Percentiles rank a stretch among this genome's conserved stretches.
Conservation (phyloP, 2,888 invertebrate genomes). For the Agrochola litura region DNA sequence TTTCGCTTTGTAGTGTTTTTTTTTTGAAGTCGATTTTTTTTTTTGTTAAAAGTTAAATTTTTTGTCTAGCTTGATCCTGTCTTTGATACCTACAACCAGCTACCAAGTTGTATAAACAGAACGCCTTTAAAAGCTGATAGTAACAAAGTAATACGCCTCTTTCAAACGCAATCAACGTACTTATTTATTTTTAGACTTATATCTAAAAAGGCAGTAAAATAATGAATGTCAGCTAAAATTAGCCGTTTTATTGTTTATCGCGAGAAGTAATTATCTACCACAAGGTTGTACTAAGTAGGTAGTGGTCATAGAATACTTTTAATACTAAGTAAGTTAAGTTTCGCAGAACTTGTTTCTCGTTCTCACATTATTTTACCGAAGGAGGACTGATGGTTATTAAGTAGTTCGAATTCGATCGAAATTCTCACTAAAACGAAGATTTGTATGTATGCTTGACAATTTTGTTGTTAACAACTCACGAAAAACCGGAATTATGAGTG, state of each 20-base stretch:
- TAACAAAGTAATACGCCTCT: background rate
- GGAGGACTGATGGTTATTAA: conserved; percentile 52
- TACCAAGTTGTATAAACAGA: background rate
- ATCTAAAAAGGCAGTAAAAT: conserved; percentile 4
- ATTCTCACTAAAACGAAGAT: conserved; percentile 45
- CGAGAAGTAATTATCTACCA: conserved; percentile 54
- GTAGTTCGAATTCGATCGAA: conserved; percentile 32
- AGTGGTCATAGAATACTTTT: conserved; percentile 44
- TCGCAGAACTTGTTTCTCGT: conserved; percentile 37
- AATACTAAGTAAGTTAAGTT: conserved; percentile 19
- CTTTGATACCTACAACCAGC: background rate
- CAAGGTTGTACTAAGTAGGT: conserved; percentile 56
- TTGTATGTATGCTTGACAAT: conserved; percentile 48
- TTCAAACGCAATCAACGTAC: background rate
- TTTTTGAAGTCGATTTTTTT: no score
- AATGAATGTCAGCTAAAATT: conserved; percentile 41
- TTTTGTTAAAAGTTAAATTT: no score
- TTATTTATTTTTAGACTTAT: background rate
- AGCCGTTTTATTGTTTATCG: conserved; percentile 42
- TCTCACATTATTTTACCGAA: conserved; percentile 56
- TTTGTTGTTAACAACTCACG: conserved; percentile 45
- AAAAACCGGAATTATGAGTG: conserved; percentile 23
- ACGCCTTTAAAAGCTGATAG: background rate
- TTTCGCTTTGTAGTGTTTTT: no score
- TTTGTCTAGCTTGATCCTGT: background rate